Evolutionary conservation across 30 jellyfish, hydroid and myxozoan genomes (phyloP), one percentile per base, ranked within the genome.

Genomic region (Turritopsis dohrnii): DNA sequence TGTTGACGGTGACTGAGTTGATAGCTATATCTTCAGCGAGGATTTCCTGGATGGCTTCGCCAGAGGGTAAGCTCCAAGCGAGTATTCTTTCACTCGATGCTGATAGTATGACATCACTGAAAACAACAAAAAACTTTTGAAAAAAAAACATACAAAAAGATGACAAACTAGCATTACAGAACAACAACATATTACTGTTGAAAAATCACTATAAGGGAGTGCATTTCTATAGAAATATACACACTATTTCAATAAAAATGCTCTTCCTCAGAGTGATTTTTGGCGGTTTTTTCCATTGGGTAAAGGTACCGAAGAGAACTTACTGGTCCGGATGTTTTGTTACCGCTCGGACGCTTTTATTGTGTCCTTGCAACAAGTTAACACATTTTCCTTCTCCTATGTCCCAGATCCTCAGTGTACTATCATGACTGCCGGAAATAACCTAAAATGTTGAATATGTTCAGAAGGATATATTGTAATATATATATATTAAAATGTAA

Each of bases 341-440:
- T 1, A 94, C 71, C 53, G 96, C 90, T 74, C 99, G 79, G 27
- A 94, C 96, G 80, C 99, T 94, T 79, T 94, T 94, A 52, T 89
- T 86, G 69, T 94, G 99, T 5, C 99, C 99, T 54, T 92, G 89
- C 52, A 94, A 74, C 1, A 89, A 75, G 81, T 87, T 92, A 1
- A 90, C 85, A 71, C 99, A 94, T n/a, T 96, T 86, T 19, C 99
- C 99, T 74, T 94, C 99, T 22, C 99, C 99, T 22, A 94, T 82
- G 79, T 94, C 99, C 99, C 99, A 94, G 9, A 94, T 75, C 75
- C 99, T 92, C 89, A 94, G 71, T 27, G 99, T 94, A 25, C 95
- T 84, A 79, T 94, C 99, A 71, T 94, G 99, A 84, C 99, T 89
- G 18, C 96, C 99, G 79, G 95, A 82, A 1, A 94, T 82, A 52